Conservation (phyloP, 2,113 vertebrate genomes). For the Ardeotis arabs region DNA sequence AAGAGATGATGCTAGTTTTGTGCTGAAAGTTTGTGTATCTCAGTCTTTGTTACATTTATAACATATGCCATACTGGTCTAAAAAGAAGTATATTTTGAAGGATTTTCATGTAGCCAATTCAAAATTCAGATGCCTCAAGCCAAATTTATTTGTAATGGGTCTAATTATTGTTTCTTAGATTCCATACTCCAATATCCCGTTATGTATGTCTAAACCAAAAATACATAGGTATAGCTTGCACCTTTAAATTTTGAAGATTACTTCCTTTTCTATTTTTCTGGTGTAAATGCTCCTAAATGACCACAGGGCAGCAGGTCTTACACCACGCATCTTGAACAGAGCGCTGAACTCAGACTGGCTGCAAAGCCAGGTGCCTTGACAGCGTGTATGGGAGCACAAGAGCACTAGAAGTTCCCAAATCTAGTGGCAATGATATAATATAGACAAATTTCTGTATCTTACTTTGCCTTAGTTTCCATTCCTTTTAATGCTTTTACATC, state of each 20-base stretch:
- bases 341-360: not conserved
- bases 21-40: not conserved
- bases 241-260: not conserved
- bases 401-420: not conserved
- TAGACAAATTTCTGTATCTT: not conserved
- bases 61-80: not conserved
- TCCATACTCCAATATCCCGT: not conserved
- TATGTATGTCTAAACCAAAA: not conserved
- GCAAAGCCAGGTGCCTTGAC: not conserved
- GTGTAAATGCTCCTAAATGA: not conserved
- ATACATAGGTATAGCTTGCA: not conserved
- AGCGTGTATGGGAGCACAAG: not conserved
- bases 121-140: not conserved
- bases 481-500: not conserved
- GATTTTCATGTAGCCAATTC: not conserved
- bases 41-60: not conserved
- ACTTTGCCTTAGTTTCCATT: not conserved
- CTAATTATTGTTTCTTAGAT: not conserved
- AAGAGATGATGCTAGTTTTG: not conserved
- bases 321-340: not conserved
- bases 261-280: conserved; percentile 5
- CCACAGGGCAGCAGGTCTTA: not conserved
- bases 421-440: not conserved
- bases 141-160: not conserved
- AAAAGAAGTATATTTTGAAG: not conserved